Evolutionary conservation across 2,888 invertebrate species (phyloP), one percentile per base, ranked within the genome.

Genomic region (Cordilura impudica): DNA sequence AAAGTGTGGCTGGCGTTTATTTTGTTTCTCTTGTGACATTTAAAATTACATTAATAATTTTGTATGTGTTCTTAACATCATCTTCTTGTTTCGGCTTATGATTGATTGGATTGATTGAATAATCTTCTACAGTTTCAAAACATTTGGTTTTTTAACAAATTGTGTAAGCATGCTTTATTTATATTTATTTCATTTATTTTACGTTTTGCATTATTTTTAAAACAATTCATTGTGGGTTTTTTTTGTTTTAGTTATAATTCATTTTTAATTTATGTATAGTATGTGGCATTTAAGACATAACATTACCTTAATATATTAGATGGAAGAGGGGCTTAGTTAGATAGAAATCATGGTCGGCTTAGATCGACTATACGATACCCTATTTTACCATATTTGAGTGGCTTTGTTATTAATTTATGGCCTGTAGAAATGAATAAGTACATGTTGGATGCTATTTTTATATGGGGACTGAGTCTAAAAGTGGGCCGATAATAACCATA

Each of bases 121-220:
- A n/a, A n/a, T n/a, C n/a, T 76, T 79, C 78, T 70, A 78, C 78
- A 81, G 78, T 74, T 67, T 70, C 60, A 72, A 80, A 77, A 78
- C 79, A 77, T 87, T 87, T 86, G 84, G 82, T 87, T 87, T 82
- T n/a, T 86, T 86, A 83, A 86, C 85, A 86, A 83, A 86, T 84
- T 87, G 86, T 86, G 88, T 88, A 88, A 88, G 88, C 88, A 88
- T 88, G 88, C 87, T 85, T 87, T 83, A 78, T 79, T 79, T 81
- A 79, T 70, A 70, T 78, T 67, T 49, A 49, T 53, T 60, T 35
- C 39, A 39, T 76, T 70, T 66, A 31, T 65, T 60, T 74, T 81
- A 31, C 66, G 78, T 54, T 21, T 23, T 31, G 29, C 18, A 60
- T 43, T 54, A 60, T 39, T 53, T 66, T 56, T 26, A 16, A 39